Conservation (phyloP, 2,797 vertebrate species). For the Oophaga sylvatica region DNA sequence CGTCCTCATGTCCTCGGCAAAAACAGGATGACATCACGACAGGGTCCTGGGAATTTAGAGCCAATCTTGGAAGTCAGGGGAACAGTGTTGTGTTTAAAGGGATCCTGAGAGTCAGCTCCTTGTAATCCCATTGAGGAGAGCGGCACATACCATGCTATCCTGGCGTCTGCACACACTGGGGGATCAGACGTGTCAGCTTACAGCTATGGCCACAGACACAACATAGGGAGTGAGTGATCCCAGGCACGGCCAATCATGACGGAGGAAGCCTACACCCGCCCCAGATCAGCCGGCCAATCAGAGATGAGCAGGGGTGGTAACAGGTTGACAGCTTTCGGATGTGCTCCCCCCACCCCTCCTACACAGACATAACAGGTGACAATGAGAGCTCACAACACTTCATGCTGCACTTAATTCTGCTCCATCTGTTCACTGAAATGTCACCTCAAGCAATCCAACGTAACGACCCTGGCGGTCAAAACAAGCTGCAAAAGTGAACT, state of each 20-base stretch:
- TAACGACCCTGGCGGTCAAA: not conserved
- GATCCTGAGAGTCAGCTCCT: not conserved
- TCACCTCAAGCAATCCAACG: not conserved
- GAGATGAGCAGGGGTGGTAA: not conserved
- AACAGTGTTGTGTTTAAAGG: not conserved
- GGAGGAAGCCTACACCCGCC: not conserved
- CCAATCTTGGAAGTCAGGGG: not conserved
- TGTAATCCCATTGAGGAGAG: not conserved
- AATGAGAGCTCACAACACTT: not conserved
- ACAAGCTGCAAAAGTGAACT: not conserved
- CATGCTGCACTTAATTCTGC: not conserved
- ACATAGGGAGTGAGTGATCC: slow-evolving; percentile 32
- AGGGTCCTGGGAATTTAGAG: not conserved
- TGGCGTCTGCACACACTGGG: not conserved
- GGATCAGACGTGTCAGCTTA: slow-evolving; percentile 54
- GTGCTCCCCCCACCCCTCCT: not conserved
- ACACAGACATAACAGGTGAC: slow-evolving; percentile 11
- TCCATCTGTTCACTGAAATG: not conserved
- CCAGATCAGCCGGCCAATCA: not conserved
- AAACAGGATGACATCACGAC: not conserved
- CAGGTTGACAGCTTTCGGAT: slow-evolving; percentile 28
- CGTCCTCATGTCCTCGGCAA: not conserved
- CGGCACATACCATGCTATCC: slow-evolving; percentile 41
- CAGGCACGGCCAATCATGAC: not conserved
- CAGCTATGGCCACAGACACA: slow-evolving; percentile 57